Evolutionary conservation across 1,140 invertebrate genomes (phyloP).

Genomic region (Adoxophyes honmai): DNA sequence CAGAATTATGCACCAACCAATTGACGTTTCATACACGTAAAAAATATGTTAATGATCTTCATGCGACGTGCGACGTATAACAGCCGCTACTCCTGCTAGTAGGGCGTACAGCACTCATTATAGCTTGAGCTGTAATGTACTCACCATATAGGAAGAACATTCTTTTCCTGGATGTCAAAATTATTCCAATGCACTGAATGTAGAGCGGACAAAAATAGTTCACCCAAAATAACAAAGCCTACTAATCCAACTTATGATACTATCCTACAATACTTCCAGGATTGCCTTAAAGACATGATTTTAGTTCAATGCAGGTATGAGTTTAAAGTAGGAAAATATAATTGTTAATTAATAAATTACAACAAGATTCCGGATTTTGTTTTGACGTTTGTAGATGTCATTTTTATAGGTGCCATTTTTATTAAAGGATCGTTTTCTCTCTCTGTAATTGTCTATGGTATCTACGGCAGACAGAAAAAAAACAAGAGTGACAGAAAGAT

Average conservation of each 20-base stretch:
- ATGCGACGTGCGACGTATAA: constrained; percentile 23
- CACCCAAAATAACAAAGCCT: constrained; percentile 62
- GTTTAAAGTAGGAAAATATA: constrained; percentile 31
- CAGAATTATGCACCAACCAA: constrained; percentile 26
- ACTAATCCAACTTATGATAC: not conserved
- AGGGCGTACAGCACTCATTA: constrained; percentile 8
- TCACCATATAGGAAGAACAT: constrained; percentile 61
- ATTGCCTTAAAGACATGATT: not conserved
- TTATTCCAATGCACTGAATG: constrained; percentile 64
- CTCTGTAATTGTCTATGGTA: not conserved
- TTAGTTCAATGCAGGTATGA: not conserved
- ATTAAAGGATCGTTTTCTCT: too few species aligned
- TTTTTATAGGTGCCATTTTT: constrained; percentile 17
- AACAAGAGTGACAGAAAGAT: too few species aligned
- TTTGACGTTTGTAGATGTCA: constrained; percentile 53
- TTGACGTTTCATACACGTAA: constrained; percentile 21
- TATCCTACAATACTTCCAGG: not conserved
- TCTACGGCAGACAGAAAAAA: too few species aligned
- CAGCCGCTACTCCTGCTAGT: constrained; percentile 14
- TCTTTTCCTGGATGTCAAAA: constrained; percentile 63
- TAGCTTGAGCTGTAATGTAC: constrained; percentile 28
- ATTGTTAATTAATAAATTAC: constrained; percentile 32
- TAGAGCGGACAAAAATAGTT: constrained; percentile 74
- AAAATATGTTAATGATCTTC: constrained; percentile 34
- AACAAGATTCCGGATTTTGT: constrained; percentile 58